Base-by-base conservation (phyloP, 2,888 invertebrate species). In the Tachina fera region DNA sequence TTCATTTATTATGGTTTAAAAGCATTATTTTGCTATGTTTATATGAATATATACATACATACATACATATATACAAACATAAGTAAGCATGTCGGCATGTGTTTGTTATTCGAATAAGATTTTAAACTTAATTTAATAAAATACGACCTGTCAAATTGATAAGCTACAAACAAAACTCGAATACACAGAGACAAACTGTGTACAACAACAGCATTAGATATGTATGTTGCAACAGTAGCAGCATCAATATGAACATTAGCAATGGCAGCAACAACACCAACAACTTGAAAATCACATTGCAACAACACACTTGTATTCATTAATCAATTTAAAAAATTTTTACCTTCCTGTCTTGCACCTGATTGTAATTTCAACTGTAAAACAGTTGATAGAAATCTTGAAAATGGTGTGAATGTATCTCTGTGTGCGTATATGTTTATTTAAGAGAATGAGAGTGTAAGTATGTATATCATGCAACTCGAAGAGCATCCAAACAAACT, bases 101-200 rank as follows among this genome's bases (percentile, higher is more conserved):
- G 86, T 56, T 70, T 83, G 79, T 41, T 63, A 80, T 77, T 86
- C 77, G 80, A 72, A 80, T 76, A 79, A 83, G 86, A 86, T 80
- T 86, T 83, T 83, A 80, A 83, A 86, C 68, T 83, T 86, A 86
- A 86, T 83, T 86, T 86, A 83, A 82, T 85, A 85, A 85, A 82
- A 85, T 85, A 85, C 85, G 78, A 85, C 82, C 85, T 85, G 85
- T 85, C 85, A 85, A 85, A 85, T 85, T 85, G 85, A 85, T 85
- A 85, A 85, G 85, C 85, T 82, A 82, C 78, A 82, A 85, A 82
- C 49, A 75, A 78, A 82, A 75, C 77, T 74, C 45, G 49, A 79
- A 78, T 43, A 78, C 49, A 75, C 47, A 45, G 47, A 51, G 49
- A 74, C 58, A 77, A 71, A 72, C 58, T 68, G 10, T 31, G 45